These are phyloP conservation scores for Pegoplata infirma DNA, from an alignment of 2,888 invertebrate genomes.

Conservation along the genomic window DNA sequence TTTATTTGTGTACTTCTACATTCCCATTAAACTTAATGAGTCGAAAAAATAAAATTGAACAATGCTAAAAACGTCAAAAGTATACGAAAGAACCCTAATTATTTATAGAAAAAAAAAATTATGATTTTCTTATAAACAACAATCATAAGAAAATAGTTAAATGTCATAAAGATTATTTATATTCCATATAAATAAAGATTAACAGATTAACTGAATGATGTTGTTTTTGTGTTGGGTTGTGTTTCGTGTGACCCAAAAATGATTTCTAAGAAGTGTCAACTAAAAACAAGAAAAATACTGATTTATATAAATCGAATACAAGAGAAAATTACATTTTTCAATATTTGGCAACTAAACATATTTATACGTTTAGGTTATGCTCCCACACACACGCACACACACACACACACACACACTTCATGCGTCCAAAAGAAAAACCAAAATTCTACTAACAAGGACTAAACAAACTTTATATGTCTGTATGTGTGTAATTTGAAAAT, in stretches of 20 bases:
- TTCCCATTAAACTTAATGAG: too few relatives aligned
- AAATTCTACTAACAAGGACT: conserved; percentile 27
- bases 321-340: conserved; percentile 38
- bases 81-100: too few relatives aligned
- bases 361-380: conserved; percentile 19
- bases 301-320: conserved; percentile 43
- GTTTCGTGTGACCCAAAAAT: neutral
- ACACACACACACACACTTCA: too few relatives aligned
- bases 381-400: too few relatives aligned
- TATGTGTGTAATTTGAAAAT: neutral
- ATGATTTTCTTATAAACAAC: neutral
- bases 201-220: neutral
- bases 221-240: neutral
- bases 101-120: too few relatives aligned
- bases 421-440: too few relatives aligned
- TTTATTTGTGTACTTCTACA: too few relatives aligned
- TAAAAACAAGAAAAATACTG: conserved; percentile 31
- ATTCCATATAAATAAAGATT: neutral
- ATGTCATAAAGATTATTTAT: neutral
- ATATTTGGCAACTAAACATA: conserved; percentile 45
- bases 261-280: conserved; percentile 10
- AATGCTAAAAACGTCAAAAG: too few relatives aligned
- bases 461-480: conserved; percentile 19
- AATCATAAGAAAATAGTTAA: neutral
- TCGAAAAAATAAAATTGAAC: too few relatives aligned